Evolutionary conservation across 2,888 invertebrate species (phyloP).

Genomic region (Icerya purchasi): DNA sequence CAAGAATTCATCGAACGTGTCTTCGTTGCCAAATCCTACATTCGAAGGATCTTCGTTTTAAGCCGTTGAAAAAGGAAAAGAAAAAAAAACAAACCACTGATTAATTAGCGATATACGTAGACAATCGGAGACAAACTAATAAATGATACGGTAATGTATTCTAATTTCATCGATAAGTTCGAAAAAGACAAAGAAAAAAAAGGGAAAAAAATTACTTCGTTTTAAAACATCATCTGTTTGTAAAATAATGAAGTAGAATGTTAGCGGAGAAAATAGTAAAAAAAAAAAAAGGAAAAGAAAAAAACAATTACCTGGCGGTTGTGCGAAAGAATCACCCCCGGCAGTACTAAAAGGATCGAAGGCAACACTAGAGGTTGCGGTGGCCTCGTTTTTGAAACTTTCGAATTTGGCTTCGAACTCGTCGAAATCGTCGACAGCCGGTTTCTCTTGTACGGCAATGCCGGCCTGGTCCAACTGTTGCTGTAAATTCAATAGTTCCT

Average conservation of each 20-base stretch:
- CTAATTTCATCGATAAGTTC: too few relatives aligned
- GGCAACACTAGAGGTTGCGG: not conserved
- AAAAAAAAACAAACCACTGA: too few relatives aligned
- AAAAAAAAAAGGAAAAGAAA: constrained; percentile 36
- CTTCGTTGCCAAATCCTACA: constrained; percentile 9
- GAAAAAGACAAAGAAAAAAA: too few relatives aligned
- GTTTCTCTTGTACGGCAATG: not conserved
- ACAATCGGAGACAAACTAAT: too few relatives aligned
- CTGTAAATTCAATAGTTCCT: not conserved
- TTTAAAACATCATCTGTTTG: too few relatives aligned
- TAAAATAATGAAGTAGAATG: too few relatives aligned
- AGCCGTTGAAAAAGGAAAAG: too few relatives aligned
- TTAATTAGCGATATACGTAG: too few relatives aligned
- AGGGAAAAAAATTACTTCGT: too few relatives aligned
- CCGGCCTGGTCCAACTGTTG: not conserved
- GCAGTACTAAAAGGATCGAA: constrained; percentile 7
- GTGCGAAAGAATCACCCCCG: not conserved
- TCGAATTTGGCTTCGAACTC: constrained; percentile 7
- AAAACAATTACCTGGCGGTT: not conserved
- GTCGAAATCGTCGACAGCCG: constrained; percentile 6
- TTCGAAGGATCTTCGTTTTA: not conserved
- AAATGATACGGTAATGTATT: too few relatives aligned
- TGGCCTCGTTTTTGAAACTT: not conserved
- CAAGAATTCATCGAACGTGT: constrained; percentile 9
- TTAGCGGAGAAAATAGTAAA: constrained; percentile 13